phyloP scores from a whole-genome alignment of 2,797 vertebrate genomes.

The Tiaroga cobitis region DNA sequence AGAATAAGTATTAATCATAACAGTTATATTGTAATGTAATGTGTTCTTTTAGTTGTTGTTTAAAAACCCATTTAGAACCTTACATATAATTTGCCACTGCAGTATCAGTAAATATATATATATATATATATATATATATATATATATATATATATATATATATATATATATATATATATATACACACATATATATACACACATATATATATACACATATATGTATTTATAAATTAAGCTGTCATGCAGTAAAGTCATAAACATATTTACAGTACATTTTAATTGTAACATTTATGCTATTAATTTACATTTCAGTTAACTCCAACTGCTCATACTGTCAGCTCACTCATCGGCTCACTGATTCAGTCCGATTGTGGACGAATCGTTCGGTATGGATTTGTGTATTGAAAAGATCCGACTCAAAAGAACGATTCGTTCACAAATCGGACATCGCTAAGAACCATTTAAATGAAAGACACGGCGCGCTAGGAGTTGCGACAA shows the following conservation, averaged over 20 bases:
- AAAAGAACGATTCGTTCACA: slow-evolving; percentile 6
- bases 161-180: too few relatives aligned
- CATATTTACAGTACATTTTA: not conserved
- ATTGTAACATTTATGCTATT: not conserved
- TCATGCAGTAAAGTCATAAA: not conserved
- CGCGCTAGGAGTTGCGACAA: not conserved
- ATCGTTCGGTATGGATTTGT: not conserved
- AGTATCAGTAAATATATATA: not conserved
- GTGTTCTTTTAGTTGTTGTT: not conserved
- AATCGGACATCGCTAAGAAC: slow-evolving; percentile 11
- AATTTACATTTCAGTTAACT: not conserved
- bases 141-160: not conserved
- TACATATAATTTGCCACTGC: not conserved
- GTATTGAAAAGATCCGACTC: slow-evolving; percentile 5
- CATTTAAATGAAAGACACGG: slow-evolving; percentile 14
- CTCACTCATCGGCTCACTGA: not conserved
- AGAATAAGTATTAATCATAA: too few relatives aligned
- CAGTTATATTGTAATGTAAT: not conserved
- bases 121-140: too few relatives aligned
- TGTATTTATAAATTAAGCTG: not conserved
- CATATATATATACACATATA: too few relatives aligned
- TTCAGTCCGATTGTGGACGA: not conserved
- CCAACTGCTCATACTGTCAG: not conserved
- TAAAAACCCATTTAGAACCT: not conserved
- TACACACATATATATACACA: too few relatives aligned